Evolutionary conservation across 2,888 invertebrate genomes (phyloP), one percentile per base, ranked within the genome.

Genomic region (Petrolisthes cinctipes): DNA sequence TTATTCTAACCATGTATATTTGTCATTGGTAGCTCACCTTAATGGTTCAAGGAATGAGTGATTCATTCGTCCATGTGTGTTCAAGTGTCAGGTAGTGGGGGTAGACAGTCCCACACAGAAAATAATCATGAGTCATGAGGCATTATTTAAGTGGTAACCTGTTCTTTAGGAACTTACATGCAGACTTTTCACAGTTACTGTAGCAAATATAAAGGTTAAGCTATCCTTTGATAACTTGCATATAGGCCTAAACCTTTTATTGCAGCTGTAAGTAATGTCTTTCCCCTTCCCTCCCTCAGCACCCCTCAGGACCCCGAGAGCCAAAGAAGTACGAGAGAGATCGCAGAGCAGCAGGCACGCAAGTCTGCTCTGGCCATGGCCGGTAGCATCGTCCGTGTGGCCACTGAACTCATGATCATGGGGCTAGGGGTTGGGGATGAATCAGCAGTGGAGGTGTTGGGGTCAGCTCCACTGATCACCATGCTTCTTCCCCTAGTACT

Each of bases 401-500:
- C 96, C 79, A 95, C 95, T 0, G 96, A 96, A 91, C 93, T 98
- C 85, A 94, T 97, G 91, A 95, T 95, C n/a, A 93, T 95, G 83
- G 95, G 97, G 0, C 94, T 97, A 76, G 96, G 96, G 82, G 91
- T 91, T 82, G 86, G 91, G 91, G 92, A 91, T 88, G 92, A 92
- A 66, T 91, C 91, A 71, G 91, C 92, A 73, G 91, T 92, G 71
- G 92, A 92, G 78, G 94, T 95, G 80, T 92, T 96, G 61, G 94
- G 95, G 79, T 93, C 94, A 73, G 95, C 95, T 4, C 94, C 94
- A 90, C 93, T 95, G 91, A 95, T 96, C 92, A 97, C 95, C 68
- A 96, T 96, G 0, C 94, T 98, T 79, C 93, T 98, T 91, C 98
- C 98, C 0, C 94, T 97, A 89, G 95, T 97, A 20, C 94, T 97